Evolutionary conservation across 2,888 invertebrate genomes (phyloP).

Genomic region (Pogonocherus hispidulus): DNA sequence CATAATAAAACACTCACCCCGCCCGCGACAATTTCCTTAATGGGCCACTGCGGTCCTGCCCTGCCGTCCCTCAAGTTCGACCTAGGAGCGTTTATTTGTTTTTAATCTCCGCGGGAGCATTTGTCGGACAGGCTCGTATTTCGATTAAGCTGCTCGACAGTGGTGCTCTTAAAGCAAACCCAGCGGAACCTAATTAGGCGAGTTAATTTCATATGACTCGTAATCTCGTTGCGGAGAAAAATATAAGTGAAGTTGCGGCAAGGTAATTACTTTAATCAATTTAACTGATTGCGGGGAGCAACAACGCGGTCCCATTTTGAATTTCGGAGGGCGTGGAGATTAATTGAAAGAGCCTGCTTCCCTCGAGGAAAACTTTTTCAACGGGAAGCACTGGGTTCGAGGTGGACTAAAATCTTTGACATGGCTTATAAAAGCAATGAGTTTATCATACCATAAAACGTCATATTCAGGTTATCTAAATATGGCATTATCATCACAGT

Average conservation of each 20-base stretch:
- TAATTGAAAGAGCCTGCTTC: too few relatives aligned
- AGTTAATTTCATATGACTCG: conserved; percentile 42
- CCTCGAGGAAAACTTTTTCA: too few relatives aligned
- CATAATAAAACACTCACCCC: not conserved
- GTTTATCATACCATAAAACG: too few relatives aligned
- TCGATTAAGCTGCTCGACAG: conserved; percentile 34
- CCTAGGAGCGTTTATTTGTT: conserved; percentile 46
- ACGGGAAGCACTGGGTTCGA: too few relatives aligned
- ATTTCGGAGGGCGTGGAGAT: not conserved
- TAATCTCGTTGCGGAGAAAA: conserved; percentile 35
- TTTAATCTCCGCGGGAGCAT: conserved; percentile 45
- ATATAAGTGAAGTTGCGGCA: conserved; percentile 28
- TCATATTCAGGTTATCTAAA: too few relatives aligned
- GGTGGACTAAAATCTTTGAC: too few relatives aligned
- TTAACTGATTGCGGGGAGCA: conserved; percentile 31
- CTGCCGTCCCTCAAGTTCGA: conserved; percentile 36
- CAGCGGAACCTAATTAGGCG: conserved; percentile 37
- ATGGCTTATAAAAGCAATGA: too few relatives aligned
- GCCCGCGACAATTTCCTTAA: conserved; percentile 8
- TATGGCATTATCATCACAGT: too few relatives aligned
- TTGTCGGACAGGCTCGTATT: conserved; percentile 40
- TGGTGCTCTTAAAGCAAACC: conserved; percentile 16
- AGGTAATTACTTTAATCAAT: conserved; percentile 32
- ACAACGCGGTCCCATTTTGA: not conserved
- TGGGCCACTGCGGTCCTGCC: conserved; percentile 8